These are phyloP conservation scores for Hyles vespertilio DNA, from an alignment of 1,140 invertebrate genomes.

Conservation along the genomic window DNA sequence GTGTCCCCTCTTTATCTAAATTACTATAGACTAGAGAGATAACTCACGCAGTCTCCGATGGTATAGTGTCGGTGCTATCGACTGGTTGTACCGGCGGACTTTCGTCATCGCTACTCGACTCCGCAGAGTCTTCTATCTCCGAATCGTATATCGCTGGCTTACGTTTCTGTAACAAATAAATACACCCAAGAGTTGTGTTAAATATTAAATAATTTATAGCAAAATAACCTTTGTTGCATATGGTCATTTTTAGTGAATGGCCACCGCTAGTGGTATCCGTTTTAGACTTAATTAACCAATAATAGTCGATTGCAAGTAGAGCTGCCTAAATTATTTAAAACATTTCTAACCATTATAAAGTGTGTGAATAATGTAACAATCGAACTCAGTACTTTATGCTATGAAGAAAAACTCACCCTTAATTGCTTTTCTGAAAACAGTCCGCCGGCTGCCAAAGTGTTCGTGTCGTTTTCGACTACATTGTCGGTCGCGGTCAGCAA, in stretches of 20 bases:
- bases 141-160: conserved; percentile 84
- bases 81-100: conserved; percentile 52
- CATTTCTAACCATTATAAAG: no score
- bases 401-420: conserved; percentile 20
- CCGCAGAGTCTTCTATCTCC: conserved; percentile 93
- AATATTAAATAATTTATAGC: neutral
- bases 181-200: neutral
- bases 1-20: no score
- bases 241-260: no score
- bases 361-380: no score
- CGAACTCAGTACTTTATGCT: neutral
- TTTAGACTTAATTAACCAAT: no score
- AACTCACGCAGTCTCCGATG: conserved; percentile 36
- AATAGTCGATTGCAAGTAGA: no score
- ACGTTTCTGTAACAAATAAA: conserved; percentile 30
- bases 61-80: conserved; percentile 37
- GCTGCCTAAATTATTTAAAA: no score
- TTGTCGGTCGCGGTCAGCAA: conserved; percentile 30
- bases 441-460: conserved; percentile 3
- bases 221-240: neutral
- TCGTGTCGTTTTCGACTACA: conserved; percentile 30
- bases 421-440: conserved; percentile 36
- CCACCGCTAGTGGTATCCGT: no score
- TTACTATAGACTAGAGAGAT: neutral
- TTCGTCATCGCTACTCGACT: conserved; percentile 93